phyloP scores from a whole-genome alignment of 2,888 invertebrate species.

The Theodoxus fluviatilis region DNA sequence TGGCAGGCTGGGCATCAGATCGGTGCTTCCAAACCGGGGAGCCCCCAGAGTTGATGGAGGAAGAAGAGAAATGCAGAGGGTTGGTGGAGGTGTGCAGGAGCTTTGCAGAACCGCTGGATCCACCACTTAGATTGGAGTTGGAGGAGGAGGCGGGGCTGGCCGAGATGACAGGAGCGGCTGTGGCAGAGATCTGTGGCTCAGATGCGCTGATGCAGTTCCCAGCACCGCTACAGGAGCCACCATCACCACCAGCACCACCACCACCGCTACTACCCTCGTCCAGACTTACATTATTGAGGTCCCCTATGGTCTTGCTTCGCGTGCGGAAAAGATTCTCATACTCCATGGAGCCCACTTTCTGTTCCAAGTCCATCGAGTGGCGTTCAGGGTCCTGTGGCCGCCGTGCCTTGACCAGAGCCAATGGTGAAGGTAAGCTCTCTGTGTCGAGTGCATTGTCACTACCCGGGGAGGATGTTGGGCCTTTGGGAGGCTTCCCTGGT shows the following conservation, averaged over 20 bases:
- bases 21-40: slow-evolving; percentile 91
- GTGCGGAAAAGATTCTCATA: slow-evolving; percentile 73
- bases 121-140: slow-evolving; percentile 54
- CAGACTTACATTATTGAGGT: slow-evolving; percentile 71
- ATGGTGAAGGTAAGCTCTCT: too few relatives aligned
- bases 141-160: slow-evolving; percentile 48
- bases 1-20: slow-evolving; percentile 33
- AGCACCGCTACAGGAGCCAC: slow-evolving; percentile 19
- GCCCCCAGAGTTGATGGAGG: slow-evolving; percentile 71
- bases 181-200: slow-evolving; percentile 41
- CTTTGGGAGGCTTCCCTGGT: slow-evolving; percentile 30
- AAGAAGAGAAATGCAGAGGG: slow-evolving; percentile 87
- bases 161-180: slow-evolving; percentile 30
- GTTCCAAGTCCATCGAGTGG: slow-evolving; percentile 75
- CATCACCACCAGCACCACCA: slow-evolving; percentile 28
- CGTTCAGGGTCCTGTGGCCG: slow-evolving; percentile 54
- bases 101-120: slow-evolving; percentile 69
- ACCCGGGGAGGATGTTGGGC: slow-evolving; percentile 33
- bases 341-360: slow-evolving; percentile 73
- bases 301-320: slow-evolving; percentile 90
- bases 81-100: slow-evolving; percentile 93
- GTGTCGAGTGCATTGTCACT: slow-evolving; percentile 44
- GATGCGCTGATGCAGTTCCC: slow-evolving; percentile 35
- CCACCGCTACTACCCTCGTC: slow-evolving; percentile 39
- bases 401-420: slow-evolving; percentile 25